Evolutionary conservation across 2,113 vertebrate species (phyloP).

Genomic region (Deroptyus accipitrinus): DNA sequence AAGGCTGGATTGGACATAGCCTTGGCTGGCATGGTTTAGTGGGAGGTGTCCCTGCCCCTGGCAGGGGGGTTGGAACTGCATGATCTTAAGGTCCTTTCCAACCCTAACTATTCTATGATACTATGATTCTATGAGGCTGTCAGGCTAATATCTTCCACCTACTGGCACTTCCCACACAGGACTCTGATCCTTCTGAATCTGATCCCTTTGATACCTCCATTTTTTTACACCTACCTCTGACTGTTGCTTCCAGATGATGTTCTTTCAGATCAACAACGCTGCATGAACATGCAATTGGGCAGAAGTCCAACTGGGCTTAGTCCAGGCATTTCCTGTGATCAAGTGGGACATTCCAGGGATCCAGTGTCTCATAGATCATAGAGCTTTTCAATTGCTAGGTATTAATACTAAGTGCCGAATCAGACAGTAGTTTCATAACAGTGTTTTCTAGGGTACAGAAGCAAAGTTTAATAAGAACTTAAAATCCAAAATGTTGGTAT

Average conservation of each 20-base stretch:
- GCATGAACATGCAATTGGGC: not conserved
- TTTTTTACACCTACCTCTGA: not conserved
- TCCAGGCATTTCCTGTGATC: not conserved
- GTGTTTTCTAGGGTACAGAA: not conserved
- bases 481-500: not conserved
- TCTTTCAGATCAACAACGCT: not conserved
- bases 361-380: not conserved
- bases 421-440: not conserved
- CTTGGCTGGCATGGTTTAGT: too few species aligned
- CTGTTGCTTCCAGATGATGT: not conserved
- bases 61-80: too few species aligned
- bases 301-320: accelerated
- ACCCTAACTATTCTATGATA: too few species aligned
- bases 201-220: not conserved
- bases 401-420: not conserved
- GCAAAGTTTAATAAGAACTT: not conserved
- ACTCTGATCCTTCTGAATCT: not conserved
- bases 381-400: not conserved
- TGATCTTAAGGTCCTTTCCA: too few species aligned
- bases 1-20: too few species aligned
- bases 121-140: not conserved
- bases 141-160: not conserved
- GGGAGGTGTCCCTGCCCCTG: too few species aligned
- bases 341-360: not conserved
- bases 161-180: not conserved